Base-by-base conservation (phyloP, 2,888 invertebrate genomes). In the Clepsis dumicolana region DNA sequence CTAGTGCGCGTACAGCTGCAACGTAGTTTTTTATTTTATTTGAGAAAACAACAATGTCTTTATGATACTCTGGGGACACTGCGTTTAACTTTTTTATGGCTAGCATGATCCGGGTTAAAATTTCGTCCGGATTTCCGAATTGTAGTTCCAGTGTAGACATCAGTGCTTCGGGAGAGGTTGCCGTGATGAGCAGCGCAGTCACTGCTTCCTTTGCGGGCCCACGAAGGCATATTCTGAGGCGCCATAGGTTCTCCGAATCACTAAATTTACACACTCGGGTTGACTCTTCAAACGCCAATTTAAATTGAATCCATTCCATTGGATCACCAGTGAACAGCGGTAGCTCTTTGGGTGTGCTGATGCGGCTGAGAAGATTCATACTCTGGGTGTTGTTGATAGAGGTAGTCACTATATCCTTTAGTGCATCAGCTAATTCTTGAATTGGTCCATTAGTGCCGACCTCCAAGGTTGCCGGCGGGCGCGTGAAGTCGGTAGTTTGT, bases 301-400 rank as follows among this genome's bases (percentile, higher is more conserved):
- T 77, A 25, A 77, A 76, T 2, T 64, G 70, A 4, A 78, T 64
- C 75, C 77, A 78, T 2, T 79, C 75, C 71, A 77, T 41, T 0
- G 73, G 75, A 50, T 77, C 75, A 1, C 78, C 75, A 14, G n/a
- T 71, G 29, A 73, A 75, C 1, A 14, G 2, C 4, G 74, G 74
- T 27, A 75, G 50, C 4, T 77, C 77, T 25, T 52, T 66, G 1
- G 75, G 71, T 2, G 72, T 74, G 38, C 71, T 63, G 1, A 75
- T 41, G 5, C 74, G 71, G 53, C 71, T 73, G 1, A 75, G 65
- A 12, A 74, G 27, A 0, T 59, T 63, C 8, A 18, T 32, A n/a
- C 54, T 63, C 1, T 60, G 10, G 4, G 1, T 48, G 21, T 14
- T 25, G 27, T 24, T 41, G 16, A 25, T 16, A n/a, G 59, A 59